Evolutionary conservation across 2,888 invertebrate genomes (phyloP).

Genomic region (Ophioninae sp.): DNA sequence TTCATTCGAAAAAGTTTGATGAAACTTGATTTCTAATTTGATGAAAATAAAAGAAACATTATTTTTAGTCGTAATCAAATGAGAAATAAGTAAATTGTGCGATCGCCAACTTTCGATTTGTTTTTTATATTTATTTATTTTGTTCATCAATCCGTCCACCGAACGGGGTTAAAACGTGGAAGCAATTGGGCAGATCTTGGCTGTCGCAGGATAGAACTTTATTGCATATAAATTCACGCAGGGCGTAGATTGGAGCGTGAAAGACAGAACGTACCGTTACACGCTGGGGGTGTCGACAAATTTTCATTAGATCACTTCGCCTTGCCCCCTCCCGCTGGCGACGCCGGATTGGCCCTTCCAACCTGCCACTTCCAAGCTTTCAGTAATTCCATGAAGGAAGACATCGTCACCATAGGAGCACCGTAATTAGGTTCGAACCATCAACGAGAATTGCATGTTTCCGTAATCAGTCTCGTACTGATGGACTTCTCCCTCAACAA

Average conservation of each 20-base stretch:
- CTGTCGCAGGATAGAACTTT: constrained; percentile 9
- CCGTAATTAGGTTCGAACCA: constrained; percentile 59
- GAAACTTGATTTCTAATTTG: too few species aligned
- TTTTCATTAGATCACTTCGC: constrained; percentile 59
- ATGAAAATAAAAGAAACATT: too few species aligned
- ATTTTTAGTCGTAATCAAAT: too few species aligned
- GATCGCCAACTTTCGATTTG: background rate
- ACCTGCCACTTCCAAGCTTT: too few species aligned
- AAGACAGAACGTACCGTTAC: constrained; percentile 37
- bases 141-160: constrained; percentile 37
- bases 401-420: constrained; percentile 49
- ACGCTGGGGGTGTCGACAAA: constrained; percentile 47
- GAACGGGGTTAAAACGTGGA: constrained; percentile 1
- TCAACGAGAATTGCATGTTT: constrained; percentile 49
- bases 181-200: background rate
- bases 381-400: constrained; percentile 38
- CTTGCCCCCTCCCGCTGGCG: background rate
- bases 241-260: constrained; percentile 33
- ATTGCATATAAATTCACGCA: constrained; percentile 41
- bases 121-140: background rate
- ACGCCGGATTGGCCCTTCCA: too few species aligned
- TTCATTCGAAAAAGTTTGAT: too few species aligned
- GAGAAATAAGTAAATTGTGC: background rate
- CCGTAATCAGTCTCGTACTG: constrained; percentile 24
- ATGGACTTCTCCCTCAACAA: background rate